Evolutionary conservation across 2,888 invertebrate species (phyloP), one percentile per base, ranked within the genome.

Genomic region (Cantharis flavilabris): DNA sequence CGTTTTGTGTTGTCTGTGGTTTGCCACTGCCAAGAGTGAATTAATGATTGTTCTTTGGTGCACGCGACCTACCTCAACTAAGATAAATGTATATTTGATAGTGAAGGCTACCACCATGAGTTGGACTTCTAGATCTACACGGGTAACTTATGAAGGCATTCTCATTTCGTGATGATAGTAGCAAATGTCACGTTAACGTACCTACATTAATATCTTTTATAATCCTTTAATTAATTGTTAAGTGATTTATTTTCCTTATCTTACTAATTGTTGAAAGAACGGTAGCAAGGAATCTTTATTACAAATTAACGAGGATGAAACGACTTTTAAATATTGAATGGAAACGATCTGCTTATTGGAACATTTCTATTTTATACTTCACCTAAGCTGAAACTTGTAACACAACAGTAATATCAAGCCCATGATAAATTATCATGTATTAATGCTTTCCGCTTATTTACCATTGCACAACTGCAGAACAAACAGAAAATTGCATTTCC

Each of bases 41-140:
- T 82, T 82, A 82, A 82, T 82, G 81, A 82, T 81, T 80, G 80
- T 80, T 80, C 77, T 80, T 78, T 73, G 80, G 73, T 78, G 82
- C 83, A 84, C 84, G 83, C 84, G 84, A 84, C 84, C 84, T 84
- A 82, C 84, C 84, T 83, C 83, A 84, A 84, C 83, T 78, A 83
- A 84, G 84, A 84, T 84, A 83, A 83, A 84, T 84, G 84, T 82
- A 78, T 82, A 82, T 83, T 84, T 83, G 84, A 83, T 84, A 83
- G 83, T 83, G 80, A 74, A 78, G 76, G 73, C 78, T 77, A 75
- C 81, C 82, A 76, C 81, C 83, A 83, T 83, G 83, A 84, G 83
- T 83, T 80, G 83, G 80, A 82, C 82, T 82, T 84, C 81, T 80
- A 80, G 74, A 74, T 78, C 74, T 76, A 76, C 80, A 63, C 72